These are phyloP conservation scores for Megaptera novaeangliae DNA, from an alignment of 2,113 vertebrate species.

Conservation along the genomic window DNA sequence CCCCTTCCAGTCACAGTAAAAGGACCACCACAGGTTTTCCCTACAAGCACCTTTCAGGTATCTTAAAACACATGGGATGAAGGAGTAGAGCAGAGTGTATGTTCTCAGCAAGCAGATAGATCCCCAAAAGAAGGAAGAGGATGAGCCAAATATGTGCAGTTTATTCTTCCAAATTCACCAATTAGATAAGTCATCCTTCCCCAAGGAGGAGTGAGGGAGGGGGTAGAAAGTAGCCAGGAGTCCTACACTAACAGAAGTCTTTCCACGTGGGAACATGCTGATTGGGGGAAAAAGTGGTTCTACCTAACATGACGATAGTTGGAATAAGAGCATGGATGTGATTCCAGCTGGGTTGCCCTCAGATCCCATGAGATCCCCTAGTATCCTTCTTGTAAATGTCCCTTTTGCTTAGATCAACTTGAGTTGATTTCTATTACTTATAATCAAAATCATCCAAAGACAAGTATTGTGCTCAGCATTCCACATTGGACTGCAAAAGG, in stretches of 20 bases:
- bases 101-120: background rate
- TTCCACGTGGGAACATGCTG: background rate
- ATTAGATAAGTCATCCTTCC: background rate
- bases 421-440: background rate
- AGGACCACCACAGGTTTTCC: background rate
- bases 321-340: background rate
- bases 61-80: background rate
- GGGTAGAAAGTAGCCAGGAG: background rate
- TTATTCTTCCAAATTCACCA: constrained; percentile 1
- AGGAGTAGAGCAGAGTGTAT: background rate
- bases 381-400: background rate
- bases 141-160: background rate
- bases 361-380: background rate
- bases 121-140: background rate
- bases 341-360: background rate
- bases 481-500: background rate
- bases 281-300: background rate
- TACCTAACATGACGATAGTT: background rate
- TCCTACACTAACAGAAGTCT: background rate
- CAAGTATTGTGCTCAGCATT: background rate
- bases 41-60: background rate
- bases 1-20: background rate
- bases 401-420: background rate
- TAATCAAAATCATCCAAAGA: background rate
- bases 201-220: background rate